Conservation (phyloP, 1,140 invertebrate genomes). For the Pinna nobilis region DNA sequence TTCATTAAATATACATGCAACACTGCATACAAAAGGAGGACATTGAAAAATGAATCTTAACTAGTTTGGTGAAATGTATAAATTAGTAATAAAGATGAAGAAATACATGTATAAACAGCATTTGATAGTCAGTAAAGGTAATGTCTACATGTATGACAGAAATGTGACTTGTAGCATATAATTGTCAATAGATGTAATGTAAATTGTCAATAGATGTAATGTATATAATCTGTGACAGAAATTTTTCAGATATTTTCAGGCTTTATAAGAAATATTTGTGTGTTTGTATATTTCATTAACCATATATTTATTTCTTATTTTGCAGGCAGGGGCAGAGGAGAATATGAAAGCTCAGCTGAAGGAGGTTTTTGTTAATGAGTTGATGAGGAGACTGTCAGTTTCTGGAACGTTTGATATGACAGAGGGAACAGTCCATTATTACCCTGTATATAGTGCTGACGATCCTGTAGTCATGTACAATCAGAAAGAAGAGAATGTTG, state of each 20-base stretch:
- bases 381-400: slow-evolving; percentile 44
- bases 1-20: too few species aligned
- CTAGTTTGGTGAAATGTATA: too few species aligned
- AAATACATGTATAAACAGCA: too few species aligned
- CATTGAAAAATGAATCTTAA: too few species aligned
- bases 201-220: too few species aligned
- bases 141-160: too few species aligned
- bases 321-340: slow-evolving; percentile 16
- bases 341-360: slow-evolving; percentile 50
- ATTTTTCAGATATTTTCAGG: background rate
- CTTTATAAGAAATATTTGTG: background rate
- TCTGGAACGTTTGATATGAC: slow-evolving; percentile 64
- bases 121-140: too few species aligned
- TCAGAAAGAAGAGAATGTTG: background rate
- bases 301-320: background rate
- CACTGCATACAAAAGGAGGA: too few species aligned
- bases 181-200: too few species aligned
- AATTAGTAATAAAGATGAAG: too few species aligned
- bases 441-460: slow-evolving; percentile 37
- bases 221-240: too few species aligned
- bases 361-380: slow-evolving; percentile 46
- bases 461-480: slow-evolving; percentile 55
- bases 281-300: background rate
- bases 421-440: slow-evolving; percentile 66
- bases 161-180: too few species aligned